These are phyloP conservation scores for Xanthostigma xanthostigma DNA, from an alignment of 2,888 invertebrate species.

Conservation along the genomic window DNA sequence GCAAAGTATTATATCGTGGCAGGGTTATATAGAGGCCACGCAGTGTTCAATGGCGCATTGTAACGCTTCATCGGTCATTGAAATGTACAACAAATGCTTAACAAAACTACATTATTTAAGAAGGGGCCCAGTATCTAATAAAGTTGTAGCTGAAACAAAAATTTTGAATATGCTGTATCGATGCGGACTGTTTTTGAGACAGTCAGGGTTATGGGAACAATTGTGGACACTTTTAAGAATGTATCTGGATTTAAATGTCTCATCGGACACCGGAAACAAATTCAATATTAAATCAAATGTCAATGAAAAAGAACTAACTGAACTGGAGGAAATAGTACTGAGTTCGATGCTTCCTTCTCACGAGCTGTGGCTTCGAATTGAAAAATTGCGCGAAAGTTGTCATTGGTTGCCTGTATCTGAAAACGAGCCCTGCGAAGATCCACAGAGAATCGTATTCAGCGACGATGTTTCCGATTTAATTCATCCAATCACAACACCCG, in stretches of 20 bases:
- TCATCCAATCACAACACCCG: constrained; percentile 44
- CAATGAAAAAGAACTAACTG: constrained; percentile 34
- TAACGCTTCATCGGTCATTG: constrained; percentile 38
- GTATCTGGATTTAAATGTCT: constrained; percentile 50
- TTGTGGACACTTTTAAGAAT: constrained; percentile 56
- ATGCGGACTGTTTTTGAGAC: constrained; percentile 45
- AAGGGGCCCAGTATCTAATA: constrained; percentile 22
- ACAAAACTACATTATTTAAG: constrained; percentile 29
- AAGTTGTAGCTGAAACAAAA: constrained; percentile 24
- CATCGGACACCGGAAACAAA: constrained; percentile 21
- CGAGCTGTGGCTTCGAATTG: constrained; percentile 60
- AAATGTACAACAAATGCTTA: constrained; percentile 37
- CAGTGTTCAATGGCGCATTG: constrained; percentile 47
- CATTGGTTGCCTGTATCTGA: constrained; percentile 48
- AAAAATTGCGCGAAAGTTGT: constrained; percentile 53
- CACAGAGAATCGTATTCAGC: constrained; percentile 47
- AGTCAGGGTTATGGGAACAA: constrained; percentile 60
- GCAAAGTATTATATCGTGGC: constrained; percentile 33
- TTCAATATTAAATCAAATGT: constrained; percentile 20
- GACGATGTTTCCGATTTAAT: constrained; percentile 52
- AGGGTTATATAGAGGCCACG: constrained; percentile 33
- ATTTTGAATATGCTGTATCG: constrained; percentile 33
- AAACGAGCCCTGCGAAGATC: constrained; percentile 37
- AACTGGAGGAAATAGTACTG: constrained; percentile 45
- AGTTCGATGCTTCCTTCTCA: constrained; percentile 49